Evolutionary conservation across 2,888 invertebrate species (phyloP).

Genomic region (Ceraclea dissimilis): DNA sequence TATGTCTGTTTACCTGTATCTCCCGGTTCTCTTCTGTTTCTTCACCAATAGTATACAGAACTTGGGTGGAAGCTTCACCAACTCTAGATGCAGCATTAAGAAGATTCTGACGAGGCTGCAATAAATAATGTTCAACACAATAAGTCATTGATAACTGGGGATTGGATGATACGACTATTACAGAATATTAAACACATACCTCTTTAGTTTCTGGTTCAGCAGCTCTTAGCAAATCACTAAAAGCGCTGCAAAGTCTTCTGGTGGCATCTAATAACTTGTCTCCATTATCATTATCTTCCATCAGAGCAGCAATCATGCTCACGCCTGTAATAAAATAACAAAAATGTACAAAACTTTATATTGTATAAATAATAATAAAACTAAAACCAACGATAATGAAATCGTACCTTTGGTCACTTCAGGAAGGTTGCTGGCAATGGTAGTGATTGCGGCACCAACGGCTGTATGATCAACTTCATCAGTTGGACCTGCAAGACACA

Average conservation of each 20-base stretch:
- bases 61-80: conserved; percentile 93
- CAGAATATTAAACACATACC: conserved; percentile 35
- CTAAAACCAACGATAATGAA: neutral
- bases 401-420: conserved; percentile 81
- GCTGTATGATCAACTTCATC: conserved; percentile 93
- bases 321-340: conserved; percentile 45
- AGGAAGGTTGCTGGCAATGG: conserved; percentile 92
- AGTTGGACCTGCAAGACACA: conserved; percentile 48
- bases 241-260: conserved; percentile 83
- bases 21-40: conserved; percentile 80
- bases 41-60: conserved; percentile 87
- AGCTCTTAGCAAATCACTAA: conserved; percentile 88
- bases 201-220: conserved; percentile 93
- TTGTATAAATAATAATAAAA: neutral
- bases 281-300: conserved; percentile 79
- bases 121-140: conserved; percentile 11
- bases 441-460: conserved; percentile 94
- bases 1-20: conserved; percentile 47
- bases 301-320: conserved; percentile 90
- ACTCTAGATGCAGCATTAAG: conserved; percentile 93
- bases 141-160: no score
- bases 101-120: conserved; percentile 80
- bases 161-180: no score
- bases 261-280: conserved; percentile 88
- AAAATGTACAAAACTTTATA: neutral